Conservation (phyloP, 2,888 invertebrate species). For the Argyresthia albistria region DNA sequence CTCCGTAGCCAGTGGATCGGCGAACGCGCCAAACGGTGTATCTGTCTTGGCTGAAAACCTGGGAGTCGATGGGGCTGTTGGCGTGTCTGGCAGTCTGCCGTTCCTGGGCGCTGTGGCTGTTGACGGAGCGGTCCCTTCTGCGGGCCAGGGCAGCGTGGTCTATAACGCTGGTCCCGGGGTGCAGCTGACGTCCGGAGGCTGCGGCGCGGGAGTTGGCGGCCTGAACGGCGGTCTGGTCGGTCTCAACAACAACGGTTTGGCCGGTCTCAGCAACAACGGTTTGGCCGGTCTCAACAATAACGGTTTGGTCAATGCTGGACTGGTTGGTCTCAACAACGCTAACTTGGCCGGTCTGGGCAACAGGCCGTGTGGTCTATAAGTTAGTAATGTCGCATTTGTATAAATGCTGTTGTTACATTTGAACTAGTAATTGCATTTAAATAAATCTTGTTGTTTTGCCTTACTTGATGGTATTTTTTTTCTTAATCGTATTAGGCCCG, state of each 20-base stretch:
- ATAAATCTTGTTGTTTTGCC: too few relatives aligned
- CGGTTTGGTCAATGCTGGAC: too few relatives aligned
- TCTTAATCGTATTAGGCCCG: too few relatives aligned
- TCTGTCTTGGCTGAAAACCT: neutral
- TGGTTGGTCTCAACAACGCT: too few relatives aligned
- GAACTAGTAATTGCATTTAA: too few relatives aligned
- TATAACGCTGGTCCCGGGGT: neutral
- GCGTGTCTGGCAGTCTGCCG: neutral
- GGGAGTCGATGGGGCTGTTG: neutral
- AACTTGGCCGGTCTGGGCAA: too few relatives aligned
- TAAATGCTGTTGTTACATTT: too few relatives aligned
- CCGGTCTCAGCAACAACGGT: too few relatives aligned
- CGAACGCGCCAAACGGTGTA: neutral
- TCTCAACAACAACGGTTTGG: neutral
- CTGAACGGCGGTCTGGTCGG: neutral
- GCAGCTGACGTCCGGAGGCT: neutral
- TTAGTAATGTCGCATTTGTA: too few relatives aligned
- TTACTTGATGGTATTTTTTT: too few relatives aligned
- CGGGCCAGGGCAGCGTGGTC: neutral
- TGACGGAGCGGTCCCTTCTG: neutral
- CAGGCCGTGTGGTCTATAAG: too few relatives aligned
- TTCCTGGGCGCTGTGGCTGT: neutral
- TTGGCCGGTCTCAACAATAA: neutral
- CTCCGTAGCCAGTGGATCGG: slow-evolving; percentile 1
- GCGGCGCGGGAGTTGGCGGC: neutral